Evolutionary conservation across 2,113 vertebrate genomes (phyloP).

Genomic region (Acrocephalus kingi): DNA sequence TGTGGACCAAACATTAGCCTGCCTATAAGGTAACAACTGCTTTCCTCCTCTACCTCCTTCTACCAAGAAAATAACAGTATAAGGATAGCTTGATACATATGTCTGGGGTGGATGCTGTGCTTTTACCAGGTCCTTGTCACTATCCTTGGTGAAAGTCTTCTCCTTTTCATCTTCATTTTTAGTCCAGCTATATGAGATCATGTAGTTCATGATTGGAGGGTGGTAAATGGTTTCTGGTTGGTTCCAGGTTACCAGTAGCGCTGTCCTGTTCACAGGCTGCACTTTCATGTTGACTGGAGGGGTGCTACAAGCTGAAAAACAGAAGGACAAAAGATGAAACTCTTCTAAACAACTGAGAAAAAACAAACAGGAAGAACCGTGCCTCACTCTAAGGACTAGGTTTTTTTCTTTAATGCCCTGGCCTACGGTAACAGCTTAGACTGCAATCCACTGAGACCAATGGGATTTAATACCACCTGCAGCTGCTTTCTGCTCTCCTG

Average conservation of each 20-base stretch:
- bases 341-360: not conserved
- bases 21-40: not conserved
- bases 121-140: conserved; percentile 92
- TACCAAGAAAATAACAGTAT: not conserved
- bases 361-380: not conserved
- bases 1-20: not conserved
- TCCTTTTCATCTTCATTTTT: conserved; percentile 95
- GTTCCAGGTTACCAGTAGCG: conserved; percentile 91
- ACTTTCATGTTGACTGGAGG: conserved; percentile 97
- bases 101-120: not conserved
- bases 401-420: conserved; percentile 11
- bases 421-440: conserved; percentile 12
- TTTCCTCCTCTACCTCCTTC: not conserved
- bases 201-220: conserved; percentile 93
- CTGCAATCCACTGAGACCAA: conserved; percentile 38
- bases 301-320: conserved; percentile 87
- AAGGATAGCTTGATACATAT: conserved; percentile 11
- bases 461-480: conserved; percentile 55
- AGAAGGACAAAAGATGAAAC: not conserved
- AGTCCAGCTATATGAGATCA: conserved; percentile 97
- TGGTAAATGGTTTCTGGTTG: conserved; percentile 90
- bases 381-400: not conserved
- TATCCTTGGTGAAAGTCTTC: conserved; percentile 92
- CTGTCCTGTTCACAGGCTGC: conserved; percentile 89
- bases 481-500: conserved; percentile 41